Base-by-base conservation (phyloP, 2,888 invertebrate genomes). In the Pandemis corylana region DNA sequence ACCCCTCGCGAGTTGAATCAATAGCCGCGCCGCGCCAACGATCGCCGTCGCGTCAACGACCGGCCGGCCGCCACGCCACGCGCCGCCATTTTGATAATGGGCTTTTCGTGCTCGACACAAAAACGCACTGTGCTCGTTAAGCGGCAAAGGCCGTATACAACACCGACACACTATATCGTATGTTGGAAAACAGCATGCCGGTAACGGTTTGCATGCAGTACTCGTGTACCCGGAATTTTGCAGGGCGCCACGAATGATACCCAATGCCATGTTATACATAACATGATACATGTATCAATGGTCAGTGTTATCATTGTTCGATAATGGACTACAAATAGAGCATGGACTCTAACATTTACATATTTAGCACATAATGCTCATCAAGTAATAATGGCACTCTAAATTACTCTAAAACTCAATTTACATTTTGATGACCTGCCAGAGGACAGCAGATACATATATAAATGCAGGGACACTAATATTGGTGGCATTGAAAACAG, bases 81-180 rank as follows among this genome's bases (percentile, higher is more conserved):
- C 86, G 88, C 84, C 90, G 92, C 85, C 93, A 94, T 94, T 90
- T 94, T 92, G 91, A 89, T 91, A 92, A 91, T 90, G 89, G 90
- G 87, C 84, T 84, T 86, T 84, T 82, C 81, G 78, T 66, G 73
- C 75, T 66, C 76, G 10, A 73, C 76, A 78, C 82, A 79, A 80
- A 71, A 69, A 72, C 74, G 76, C 80, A 78, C 80, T 49, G 72
- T 66, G 72, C 49, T 61, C 51, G 7, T 41, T 46, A 62, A 62
- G 62, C 62, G 46, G 41, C 62, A 20, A 63, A 46, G 53, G 28
- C n/a, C 9, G 10, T 10, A 36, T 36, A 12, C 44, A 56, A 28
- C 44, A 10, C 5, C n/a, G 42, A 44, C 41, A 56, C 67, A 53
- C 49, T 67, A 53, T 20, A 28, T 53, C 65, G 66, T 6, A 10